phyloP scores from a whole-genome alignment of 2,797 vertebrate species.

The Tragopan temminckii region DNA sequence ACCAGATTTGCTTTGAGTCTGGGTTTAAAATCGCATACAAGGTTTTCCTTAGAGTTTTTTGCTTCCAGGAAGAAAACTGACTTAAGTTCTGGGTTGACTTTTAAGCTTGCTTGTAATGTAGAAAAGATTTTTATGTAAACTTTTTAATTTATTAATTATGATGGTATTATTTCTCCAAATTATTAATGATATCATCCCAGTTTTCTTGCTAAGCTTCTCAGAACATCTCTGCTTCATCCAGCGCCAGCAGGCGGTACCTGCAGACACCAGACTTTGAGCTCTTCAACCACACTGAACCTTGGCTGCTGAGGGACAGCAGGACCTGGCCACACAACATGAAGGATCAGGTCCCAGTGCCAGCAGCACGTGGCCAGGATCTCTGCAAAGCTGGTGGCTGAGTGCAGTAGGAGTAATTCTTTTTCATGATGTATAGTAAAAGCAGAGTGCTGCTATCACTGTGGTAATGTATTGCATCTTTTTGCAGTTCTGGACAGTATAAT shows the following conservation, averaged over 20 bases:
- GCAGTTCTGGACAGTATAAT: neutral
- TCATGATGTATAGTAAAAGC: neutral
- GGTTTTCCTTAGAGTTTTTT: neutral
- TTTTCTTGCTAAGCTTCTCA: neutral
- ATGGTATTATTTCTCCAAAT: neutral
- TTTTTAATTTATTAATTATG: neutral
- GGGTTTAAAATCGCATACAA: neutral
- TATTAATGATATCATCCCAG: neutral
- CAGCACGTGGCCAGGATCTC: neutral
- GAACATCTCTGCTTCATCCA: neutral
- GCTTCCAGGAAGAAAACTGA: neutral
- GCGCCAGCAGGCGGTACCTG: neutral
- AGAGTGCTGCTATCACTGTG: neutral
- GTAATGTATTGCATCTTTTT: neutral
- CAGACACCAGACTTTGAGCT: neutral
- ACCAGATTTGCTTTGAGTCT: neutral
- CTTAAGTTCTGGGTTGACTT: neutral
- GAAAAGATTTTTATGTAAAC: rapidly evolving
- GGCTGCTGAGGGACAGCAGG: neutral
- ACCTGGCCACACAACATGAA: neutral
- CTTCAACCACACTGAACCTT: neutral
- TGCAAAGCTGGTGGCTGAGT: neutral
- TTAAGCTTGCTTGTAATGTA: neutral
- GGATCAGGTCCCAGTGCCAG: neutral
- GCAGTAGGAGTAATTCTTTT: neutral